These are phyloP conservation scores for Rhinoderma darwinii DNA, from an alignment of 2,113 vertebrate species.

Conservation along the genomic window DNA sequence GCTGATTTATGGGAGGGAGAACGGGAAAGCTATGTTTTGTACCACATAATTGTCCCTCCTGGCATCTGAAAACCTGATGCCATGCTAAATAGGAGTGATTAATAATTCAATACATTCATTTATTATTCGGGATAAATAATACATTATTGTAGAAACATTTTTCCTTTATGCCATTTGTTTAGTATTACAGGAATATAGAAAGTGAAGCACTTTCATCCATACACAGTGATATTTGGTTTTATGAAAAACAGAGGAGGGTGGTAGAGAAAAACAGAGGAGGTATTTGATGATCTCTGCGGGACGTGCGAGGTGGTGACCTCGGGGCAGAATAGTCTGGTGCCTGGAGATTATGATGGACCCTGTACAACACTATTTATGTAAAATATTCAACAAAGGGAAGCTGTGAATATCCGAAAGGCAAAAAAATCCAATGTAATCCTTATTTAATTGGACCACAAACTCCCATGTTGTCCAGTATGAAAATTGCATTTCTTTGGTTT, in stretches of 20 bases:
- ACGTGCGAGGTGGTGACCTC: not conserved
- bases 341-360: not conserved
- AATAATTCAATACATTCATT: constrained; percentile 58
- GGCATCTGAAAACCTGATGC: constrained; percentile 54
- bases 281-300: not conserved
- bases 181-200: constrained; percentile 53
- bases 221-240: constrained; percentile 36
- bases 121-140: constrained; percentile 61
- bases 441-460: not conserved
- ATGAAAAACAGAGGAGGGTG: not conserved
- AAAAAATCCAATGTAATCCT: not conserved
- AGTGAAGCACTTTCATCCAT: constrained; percentile 22
- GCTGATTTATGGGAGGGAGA: constrained; percentile 58
- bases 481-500: not conserved
- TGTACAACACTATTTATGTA: not conserved
- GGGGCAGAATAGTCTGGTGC: not conserved
- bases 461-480: not conserved
- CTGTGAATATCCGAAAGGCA: not conserved
- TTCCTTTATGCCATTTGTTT: constrained; percentile 57
- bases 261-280: not conserved
- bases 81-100: constrained; percentile 58
- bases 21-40: constrained; percentile 59
- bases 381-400: not conserved
- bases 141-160: constrained; percentile 60
- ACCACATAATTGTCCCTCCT: constrained; percentile 60